Conservation (phyloP, 2,797 vertebrate genomes). For the Synaphobranchus kaupii region DNA sequence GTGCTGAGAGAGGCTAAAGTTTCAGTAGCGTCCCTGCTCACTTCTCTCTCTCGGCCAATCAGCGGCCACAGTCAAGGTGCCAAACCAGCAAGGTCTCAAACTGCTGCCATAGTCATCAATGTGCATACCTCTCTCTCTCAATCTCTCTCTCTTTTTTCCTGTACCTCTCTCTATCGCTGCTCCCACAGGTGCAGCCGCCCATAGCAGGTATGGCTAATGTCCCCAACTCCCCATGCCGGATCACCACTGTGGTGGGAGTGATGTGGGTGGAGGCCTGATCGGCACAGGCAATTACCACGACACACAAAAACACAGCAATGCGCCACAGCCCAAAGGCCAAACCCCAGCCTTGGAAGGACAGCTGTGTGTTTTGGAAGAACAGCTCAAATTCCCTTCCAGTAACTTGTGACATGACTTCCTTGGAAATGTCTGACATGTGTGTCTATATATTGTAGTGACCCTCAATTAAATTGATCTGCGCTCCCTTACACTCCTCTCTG, state of each 20-base stretch:
- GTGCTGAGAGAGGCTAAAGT: not conserved
- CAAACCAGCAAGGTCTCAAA: not conserved
- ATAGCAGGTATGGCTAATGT: not conserved
- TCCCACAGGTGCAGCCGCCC: not conserved
- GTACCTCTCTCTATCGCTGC: not conserved
- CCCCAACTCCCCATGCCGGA: not conserved
- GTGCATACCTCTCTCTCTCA: not conserved
- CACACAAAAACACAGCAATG: not conserved
- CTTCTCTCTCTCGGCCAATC: conserved; percentile 2
- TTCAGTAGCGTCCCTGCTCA: not conserved
- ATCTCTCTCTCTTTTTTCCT: conserved; percentile 14
- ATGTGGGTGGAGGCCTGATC: not conserved
- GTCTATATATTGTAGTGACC: not conserved
- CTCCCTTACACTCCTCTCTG: not conserved
- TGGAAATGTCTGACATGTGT: not conserved
- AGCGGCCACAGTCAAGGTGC: not conserved
- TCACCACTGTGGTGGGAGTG: not conserved
- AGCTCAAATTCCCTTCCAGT: not conserved
- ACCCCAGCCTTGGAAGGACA: conserved; percentile 10
- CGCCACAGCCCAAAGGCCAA: conserved; percentile 10
- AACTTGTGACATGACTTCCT: conserved; percentile 1
- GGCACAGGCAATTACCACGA: not conserved
- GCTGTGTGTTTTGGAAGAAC: conserved; percentile 21
- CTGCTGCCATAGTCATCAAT: conserved; percentile 18
- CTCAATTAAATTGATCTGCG: not conserved